Base-by-base conservation (phyloP, 2,797 vertebrate species). In the Pelobates cultripes region DNA sequence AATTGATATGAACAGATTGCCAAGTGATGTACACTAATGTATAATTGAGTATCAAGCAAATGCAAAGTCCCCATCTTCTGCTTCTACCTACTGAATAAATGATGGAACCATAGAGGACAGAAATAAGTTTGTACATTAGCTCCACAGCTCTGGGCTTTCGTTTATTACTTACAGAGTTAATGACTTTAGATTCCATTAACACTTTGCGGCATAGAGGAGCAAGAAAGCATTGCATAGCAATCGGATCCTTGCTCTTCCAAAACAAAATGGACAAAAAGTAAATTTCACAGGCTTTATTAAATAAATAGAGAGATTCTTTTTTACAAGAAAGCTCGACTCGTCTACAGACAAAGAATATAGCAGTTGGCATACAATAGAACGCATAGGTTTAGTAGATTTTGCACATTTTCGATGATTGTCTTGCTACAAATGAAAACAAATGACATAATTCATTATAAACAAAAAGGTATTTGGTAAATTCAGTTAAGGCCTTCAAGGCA, bases 21-120 rank as follows among this genome's bases (percentile, higher is more conserved):
- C 97, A 97, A 97, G 96, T 96, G 97, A 98, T 98, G 97, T 96
- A 96, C 95, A 96, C 94, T 96, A 95, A 96, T 96, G 96, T 95
- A 95, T 99, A 99, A 99, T 99, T 99, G 97, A 99, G 97, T 99
- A 99, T 98, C 98, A 98, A 98, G 97, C 97, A 97, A 98, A 98
- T 97, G 97, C 95, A 95, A 79, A 97, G 96, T 98, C 96, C 95
- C 97, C 93, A 92, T 97, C 97, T 97, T 96, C 96, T 95, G 96
- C 97, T 95, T 96, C 95, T 96, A 96, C 96, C 97, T 97, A 95
- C 96, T 99, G 96, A 99, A 99, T 99, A 99, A 99, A 99, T 99
- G 97, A 99, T 99, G 96, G 95, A 95, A 95, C 95, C 95, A 94
- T 96, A 96, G 97, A 99, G 97, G 96, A 99, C 96, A 96, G 97